These are phyloP conservation scores for Caradrina clavipalpis DNA, from an alignment of 2,888 invertebrate species.

Conservation along the genomic window DNA sequence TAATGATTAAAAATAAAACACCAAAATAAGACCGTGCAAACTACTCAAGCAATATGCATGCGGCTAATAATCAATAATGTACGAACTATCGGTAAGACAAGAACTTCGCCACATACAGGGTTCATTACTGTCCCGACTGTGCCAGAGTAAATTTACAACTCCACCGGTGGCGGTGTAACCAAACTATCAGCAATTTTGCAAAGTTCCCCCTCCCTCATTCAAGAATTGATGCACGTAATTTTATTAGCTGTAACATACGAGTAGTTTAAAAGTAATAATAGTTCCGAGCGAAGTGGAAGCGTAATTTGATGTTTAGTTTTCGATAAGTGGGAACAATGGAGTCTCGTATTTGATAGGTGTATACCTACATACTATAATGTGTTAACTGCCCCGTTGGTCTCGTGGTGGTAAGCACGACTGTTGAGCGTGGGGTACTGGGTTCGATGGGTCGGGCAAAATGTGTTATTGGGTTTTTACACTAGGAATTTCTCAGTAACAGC, in stretches of 20 bases:
- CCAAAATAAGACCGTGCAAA: not conserved
- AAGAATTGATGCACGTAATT: constrained; percentile 55
- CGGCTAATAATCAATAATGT: constrained; percentile 61
- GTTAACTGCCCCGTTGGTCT: too few species aligned
- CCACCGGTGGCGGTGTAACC: constrained; percentile 40
- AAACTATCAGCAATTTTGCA: constrained; percentile 63
- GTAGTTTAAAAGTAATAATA: constrained; percentile 43
- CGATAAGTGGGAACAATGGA: not conserved
- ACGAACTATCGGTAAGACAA: constrained; percentile 57
- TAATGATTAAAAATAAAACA: not conserved
- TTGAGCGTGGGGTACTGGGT: too few species aligned
- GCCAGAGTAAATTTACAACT: constrained; percentile 62
- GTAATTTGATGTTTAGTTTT: constrained; percentile 33
- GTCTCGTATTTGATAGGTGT: too few species aligned
- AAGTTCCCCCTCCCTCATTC: constrained; percentile 53
- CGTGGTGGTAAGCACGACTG: too few species aligned
- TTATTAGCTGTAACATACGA: constrained; percentile 51
- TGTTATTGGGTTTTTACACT: too few species aligned
- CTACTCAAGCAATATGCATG: constrained; percentile 40
- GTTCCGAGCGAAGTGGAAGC: constrained; percentile 14
- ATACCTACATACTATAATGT: too few species aligned
- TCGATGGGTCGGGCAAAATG: too few species aligned
- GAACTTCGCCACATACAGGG: constrained; percentile 61
- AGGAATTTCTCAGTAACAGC: too few species aligned
- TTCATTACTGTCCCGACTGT: constrained; percentile 67